Percentiles rank a stretch among this genome's conserved stretches.
Evolutionary conservation across 1,140 invertebrate genomes (phyloP).

Genomic region (Drosophila saltans): DNA sequence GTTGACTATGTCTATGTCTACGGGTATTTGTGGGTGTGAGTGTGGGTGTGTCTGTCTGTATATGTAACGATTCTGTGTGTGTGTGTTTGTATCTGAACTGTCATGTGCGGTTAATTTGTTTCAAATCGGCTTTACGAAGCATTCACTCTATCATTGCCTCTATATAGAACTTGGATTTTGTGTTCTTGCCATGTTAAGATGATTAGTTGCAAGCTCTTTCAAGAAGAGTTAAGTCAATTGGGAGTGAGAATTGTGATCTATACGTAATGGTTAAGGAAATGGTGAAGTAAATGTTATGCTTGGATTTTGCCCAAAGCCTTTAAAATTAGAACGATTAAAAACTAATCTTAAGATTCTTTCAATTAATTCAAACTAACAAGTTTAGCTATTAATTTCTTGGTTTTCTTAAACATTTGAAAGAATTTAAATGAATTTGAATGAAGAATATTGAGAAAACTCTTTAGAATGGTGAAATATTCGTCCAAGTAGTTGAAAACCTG

Average conservation of each 20-base stretch:
- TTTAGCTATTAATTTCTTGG: no score
- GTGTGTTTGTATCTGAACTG: not conserved
- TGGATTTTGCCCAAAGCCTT: no score
- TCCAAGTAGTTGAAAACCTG: no score
- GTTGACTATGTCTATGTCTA: not conserved
- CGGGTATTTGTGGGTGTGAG: not conserved
- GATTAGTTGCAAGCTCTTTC: not conserved
- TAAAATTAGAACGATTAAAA: no score
- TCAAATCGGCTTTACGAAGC: constrained; percentile 22
- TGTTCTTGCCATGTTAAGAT: not conserved
- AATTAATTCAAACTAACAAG: no score
- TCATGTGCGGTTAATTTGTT: constrained; percentile 22
- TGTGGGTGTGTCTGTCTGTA: not conserved
- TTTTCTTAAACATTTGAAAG: no score
- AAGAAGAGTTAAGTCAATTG: not conserved
- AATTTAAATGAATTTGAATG: no score
- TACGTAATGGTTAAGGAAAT: not conserved
- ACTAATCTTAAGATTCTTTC: no score
- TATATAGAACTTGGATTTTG: constrained; percentile 6
- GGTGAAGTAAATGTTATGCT: no score
- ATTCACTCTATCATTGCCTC: constrained; percentile 1
- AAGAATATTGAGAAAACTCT: no score
- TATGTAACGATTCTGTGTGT: not conserved
- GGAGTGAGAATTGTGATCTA: not conserved
- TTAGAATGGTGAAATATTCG: no score